phyloP scores from a whole-genome alignment of 1,140 invertebrate species.

The Papilio xuthus region DNA sequence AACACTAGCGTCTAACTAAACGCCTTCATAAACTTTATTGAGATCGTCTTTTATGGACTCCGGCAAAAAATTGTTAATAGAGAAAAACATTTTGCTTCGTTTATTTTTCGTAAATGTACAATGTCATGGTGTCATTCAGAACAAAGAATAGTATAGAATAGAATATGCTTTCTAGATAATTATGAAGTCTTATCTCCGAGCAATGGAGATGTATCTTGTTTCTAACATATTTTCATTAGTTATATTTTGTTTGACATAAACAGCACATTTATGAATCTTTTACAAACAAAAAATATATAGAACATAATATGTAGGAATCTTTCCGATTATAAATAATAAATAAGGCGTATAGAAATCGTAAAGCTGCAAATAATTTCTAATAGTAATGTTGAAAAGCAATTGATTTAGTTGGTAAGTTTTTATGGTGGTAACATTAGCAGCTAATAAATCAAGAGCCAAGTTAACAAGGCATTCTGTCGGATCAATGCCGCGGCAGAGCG shows the following conservation, averaged over 20 bases:
- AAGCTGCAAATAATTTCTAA: neutral
- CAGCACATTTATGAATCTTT: too few species aligned
- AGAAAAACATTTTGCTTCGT: neutral
- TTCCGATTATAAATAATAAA: neutral
- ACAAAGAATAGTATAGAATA: too few species aligned
- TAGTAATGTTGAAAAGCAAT: neutral
- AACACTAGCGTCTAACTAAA: neutral
- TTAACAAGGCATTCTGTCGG: neutral
- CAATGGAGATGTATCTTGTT: too few species aligned
- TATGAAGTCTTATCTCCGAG: too few species aligned
- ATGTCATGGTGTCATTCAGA: neutral
- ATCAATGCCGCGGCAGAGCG: neutral
- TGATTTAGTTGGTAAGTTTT: neutral
- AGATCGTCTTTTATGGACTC: slow-evolving; percentile 14
- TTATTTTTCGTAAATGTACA: neutral
- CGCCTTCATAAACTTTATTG: slow-evolving; percentile 14
- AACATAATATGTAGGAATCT: too few species aligned
- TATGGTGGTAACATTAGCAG: slow-evolving; percentile 9
- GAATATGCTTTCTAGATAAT: too few species aligned
- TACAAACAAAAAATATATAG: too few species aligned
- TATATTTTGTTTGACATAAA: too few species aligned
- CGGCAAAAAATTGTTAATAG: neutral
- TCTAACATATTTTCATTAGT: too few species aligned
- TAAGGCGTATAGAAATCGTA: too few species aligned
- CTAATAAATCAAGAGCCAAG: slow-evolving; percentile 4